These are phyloP conservation scores for Pachyseris speciosa DNA, from an alignment of 64 coral and sea anemone genomes.

Conservation along the genomic window DNA sequence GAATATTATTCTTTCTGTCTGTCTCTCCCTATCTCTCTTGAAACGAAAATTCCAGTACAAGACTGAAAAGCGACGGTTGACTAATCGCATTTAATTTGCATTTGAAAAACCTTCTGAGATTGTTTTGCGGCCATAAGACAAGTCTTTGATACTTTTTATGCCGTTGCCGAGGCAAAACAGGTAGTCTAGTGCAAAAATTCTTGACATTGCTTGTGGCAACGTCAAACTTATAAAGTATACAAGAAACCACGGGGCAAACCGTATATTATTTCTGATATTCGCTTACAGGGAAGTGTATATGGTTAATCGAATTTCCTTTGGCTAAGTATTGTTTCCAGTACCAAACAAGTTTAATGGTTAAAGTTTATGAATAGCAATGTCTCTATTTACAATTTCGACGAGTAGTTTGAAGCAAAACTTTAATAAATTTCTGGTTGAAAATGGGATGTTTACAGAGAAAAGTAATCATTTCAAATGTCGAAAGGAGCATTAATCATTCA, in stretches of 20 bases:
- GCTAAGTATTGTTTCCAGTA: background rate
- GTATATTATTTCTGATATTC: background rate
- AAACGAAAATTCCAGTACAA: background rate
- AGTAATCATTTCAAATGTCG: background rate
- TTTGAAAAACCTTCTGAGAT: background rate
- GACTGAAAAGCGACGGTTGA: background rate
- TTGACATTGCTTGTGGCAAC: background rate
- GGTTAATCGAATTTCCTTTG: background rate
- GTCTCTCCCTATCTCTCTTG: no score
- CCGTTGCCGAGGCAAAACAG: constrained; percentile 35
- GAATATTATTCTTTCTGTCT: background rate
- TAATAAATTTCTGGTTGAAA: background rate
- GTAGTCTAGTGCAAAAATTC: background rate
- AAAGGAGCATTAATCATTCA: constrained; percentile 8
- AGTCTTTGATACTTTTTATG: background rate
- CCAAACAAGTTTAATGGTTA: background rate
- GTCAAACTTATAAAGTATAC: background rate
- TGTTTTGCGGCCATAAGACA: background rate
- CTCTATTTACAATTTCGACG: background rate
- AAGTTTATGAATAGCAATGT: background rate
- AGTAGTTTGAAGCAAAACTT: background rate
- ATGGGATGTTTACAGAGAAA: constrained; percentile 2
- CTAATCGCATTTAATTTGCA: background rate
- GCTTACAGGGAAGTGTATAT: no score
- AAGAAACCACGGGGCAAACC: background rate